Evolutionary conservation across 2,888 invertebrate species (phyloP).

Genomic region (Spisula solida): DNA sequence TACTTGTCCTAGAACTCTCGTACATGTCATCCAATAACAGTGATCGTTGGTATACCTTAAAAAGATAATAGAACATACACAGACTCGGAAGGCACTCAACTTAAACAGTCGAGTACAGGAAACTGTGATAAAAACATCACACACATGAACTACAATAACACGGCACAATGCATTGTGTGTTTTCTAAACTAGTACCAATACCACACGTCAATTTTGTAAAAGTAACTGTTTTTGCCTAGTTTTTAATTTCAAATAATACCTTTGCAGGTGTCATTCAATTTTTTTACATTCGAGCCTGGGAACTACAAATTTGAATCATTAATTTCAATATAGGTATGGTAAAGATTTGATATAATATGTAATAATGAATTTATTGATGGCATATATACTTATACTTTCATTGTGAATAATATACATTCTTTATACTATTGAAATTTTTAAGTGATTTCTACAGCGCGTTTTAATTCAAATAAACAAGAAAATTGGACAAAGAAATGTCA

Average conservation of each 20-base stretch:
- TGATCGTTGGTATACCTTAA: too few species aligned
- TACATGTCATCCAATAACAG: too few species aligned
- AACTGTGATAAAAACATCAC: too few species aligned
- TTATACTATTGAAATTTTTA: not conserved
- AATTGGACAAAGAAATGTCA: not conserved
- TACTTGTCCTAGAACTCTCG: too few species aligned
- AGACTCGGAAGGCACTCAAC: too few species aligned
- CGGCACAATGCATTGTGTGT: too few species aligned
- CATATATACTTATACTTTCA: not conserved
- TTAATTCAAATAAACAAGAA: not conserved
- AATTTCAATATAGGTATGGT: not conserved
- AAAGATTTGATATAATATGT: not conserved
- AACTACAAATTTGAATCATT: not conserved
- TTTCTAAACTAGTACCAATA: too few species aligned
- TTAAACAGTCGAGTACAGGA: too few species aligned
- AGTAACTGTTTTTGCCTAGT: too few species aligned
- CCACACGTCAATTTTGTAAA: not conserved
- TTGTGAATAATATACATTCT: not conserved
- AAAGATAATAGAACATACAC: too few species aligned
- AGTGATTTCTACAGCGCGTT: not conserved
- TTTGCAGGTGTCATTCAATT: not conserved
- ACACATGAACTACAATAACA: too few species aligned
- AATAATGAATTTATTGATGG: not conserved
- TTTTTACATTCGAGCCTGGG: not conserved
- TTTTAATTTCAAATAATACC: not conserved